Evolutionary conservation across 2,797 vertebrate species (phyloP), one percentile per base, ranked within the genome.

Genomic region (Etheostoma perlongum): DNA sequence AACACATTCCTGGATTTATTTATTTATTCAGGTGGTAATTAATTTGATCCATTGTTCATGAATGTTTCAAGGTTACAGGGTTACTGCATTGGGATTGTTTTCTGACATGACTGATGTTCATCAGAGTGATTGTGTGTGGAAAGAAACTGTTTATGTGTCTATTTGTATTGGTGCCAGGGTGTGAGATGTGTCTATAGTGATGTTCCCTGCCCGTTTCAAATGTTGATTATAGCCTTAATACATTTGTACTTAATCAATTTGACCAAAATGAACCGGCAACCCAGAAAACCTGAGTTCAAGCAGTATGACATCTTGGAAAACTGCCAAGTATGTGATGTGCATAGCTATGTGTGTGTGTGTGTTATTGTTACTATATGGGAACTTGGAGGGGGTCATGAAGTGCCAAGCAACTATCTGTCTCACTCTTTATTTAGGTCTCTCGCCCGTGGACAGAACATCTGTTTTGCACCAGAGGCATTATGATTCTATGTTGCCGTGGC

Each of bases 381-480:
- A 74, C 47, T 59, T 68, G 1, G 7, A 65, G 5, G 3, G 7
- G 11, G n/a, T 71, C 54, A 53, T 1, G 27, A 27, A 15, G 2
- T 9, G 5, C 18, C 52, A n/a, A 19, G 15, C 33, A 63, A 27
- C 57, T 23, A 27, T 27, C 27, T 5, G 27, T 67, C 10, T 76
- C 13, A 48, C 42, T 74, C 51, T 51, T 55, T 77, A 72, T 72
- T 44, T 73, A 33, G 53, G 62, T 74, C 78, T 78, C 67, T 83
- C 6, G 82, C 91, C 85, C 46, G 75, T 67, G 70, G 89, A 80
- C 81, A 76, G 81, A 85, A 81, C 91, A 92, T 84, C 83, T 92
- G 91, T 83, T 84, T 85, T 59, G 49, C 80, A 87, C 74, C 73
- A 85, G 80, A 88, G 81, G 65, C 67, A 72, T 72, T 67, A 49